phyloP scores from a whole-genome alignment of 2,888 invertebrate species.

The Agonopterix arenella region DNA sequence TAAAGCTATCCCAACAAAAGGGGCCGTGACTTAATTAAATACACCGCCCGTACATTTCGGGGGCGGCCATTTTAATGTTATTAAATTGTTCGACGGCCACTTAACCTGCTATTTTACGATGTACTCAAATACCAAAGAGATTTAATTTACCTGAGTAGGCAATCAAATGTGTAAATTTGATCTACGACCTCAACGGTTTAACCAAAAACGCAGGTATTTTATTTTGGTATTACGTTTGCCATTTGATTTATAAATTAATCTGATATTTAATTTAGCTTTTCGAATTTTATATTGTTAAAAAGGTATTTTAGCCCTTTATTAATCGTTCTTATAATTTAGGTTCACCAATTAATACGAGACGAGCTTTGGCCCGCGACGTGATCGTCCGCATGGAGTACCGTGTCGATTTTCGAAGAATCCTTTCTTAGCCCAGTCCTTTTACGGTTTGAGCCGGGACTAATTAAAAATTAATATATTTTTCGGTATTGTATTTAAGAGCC shows the following conservation, averaged over 20 bases:
- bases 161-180: conserved; percentile 28
- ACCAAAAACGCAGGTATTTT: neutral
- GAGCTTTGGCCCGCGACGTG: too few species aligned
- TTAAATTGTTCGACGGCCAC: conserved; percentile 68
- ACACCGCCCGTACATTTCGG: conserved; percentile 54
- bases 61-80: conserved; percentile 67
- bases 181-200: conserved; percentile 12
- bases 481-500: too few species aligned
- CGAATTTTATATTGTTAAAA: neutral
- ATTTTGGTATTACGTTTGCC: conserved; percentile 1
- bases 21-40: conserved; percentile 64
- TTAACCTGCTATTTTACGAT: conserved; percentile 59
- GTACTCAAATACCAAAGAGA: conserved; percentile 47
- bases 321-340: neutral
- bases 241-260: conserved; percentile 3
- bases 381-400: too few species aligned
- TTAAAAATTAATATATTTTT: too few species aligned
- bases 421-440: too few species aligned
- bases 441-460: too few species aligned
- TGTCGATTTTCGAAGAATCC: too few species aligned
- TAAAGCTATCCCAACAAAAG: conserved; percentile 49
- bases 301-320: neutral
- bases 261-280: neutral
- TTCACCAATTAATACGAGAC: neutral
- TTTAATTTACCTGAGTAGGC: conserved; percentile 48